Percentiles rank a stretch among this genome's conserved stretches.
Evolutionary conservation across 2,888 invertebrate genomes (phyloP).

Genomic region (Troides aeacus): DNA sequence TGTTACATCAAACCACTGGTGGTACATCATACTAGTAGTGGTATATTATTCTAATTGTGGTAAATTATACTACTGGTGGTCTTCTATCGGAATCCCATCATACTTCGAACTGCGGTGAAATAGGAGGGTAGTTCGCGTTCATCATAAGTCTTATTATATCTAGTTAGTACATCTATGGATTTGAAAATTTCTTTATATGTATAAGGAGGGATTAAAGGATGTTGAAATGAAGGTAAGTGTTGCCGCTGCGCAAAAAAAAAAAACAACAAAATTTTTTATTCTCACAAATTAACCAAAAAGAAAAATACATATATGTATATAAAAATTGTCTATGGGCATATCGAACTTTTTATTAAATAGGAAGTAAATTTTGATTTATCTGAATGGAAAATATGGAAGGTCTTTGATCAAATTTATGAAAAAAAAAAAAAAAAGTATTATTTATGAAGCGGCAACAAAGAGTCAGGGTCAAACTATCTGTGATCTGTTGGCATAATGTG

Average conservation of each 20-base stretch:
- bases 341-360: not conserved
- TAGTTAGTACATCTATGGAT: slow-evolving; percentile 11
- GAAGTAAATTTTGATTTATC: not conserved
- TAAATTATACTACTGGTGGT: too few relatives aligned
- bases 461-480: slow-evolving; percentile 69
- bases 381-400: not conserved
- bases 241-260: slow-evolving; percentile 4
- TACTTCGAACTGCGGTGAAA: too few relatives aligned
- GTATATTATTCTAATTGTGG: too few relatives aligned
- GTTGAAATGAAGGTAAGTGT: not conserved
- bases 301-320: not conserved
- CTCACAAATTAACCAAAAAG: not conserved
- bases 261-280: too few relatives aligned
- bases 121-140: too few relatives aligned
- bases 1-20: too few relatives aligned
- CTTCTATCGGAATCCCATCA: too few relatives aligned
- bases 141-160: not conserved
- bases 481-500: slow-evolving; percentile 69
- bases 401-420: not conserved
- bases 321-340: not conserved
- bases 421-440: not conserved
- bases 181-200: not conserved
- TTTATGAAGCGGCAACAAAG: slow-evolving; percentile 41
- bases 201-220: not conserved
- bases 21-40: too few relatives aligned